These are phyloP conservation scores for Palythoa grandis DNA, from an alignment of 92 coral and sea anemone genomes.

Conservation along the genomic window DNA sequence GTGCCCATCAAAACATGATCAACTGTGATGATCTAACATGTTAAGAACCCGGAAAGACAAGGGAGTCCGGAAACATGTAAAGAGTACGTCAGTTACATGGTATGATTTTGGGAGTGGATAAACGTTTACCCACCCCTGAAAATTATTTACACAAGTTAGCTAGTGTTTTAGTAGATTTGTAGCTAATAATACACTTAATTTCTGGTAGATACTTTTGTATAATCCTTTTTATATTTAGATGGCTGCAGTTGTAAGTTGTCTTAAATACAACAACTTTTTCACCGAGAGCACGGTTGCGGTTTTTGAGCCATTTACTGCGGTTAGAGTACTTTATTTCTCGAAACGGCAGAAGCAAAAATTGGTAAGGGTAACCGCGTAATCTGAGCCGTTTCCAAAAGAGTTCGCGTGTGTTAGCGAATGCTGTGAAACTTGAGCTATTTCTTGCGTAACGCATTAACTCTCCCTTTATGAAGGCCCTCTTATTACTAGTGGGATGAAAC, in stretches of 20 bases:
- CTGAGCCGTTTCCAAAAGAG: conserved; percentile 55
- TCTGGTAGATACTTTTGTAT: conserved; percentile 7
- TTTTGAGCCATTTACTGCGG: conserved; percentile 32
- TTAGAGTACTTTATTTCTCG: conserved; percentile 36
- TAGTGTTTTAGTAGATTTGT: too few species aligned
- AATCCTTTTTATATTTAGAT: conserved; percentile 13
- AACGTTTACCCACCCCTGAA: too few species aligned
- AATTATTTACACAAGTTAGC: too few species aligned
- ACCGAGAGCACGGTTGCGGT: background rate
- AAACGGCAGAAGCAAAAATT: conserved; percentile 38
- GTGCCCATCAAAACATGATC: too few species aligned
- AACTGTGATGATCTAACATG: too few species aligned
- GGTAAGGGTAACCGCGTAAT: conserved; percentile 56
- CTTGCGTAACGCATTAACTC: conserved; percentile 19
- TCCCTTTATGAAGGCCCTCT: conserved; percentile 3
- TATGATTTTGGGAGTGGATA: too few species aligned
- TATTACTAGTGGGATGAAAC: conserved; percentile 26
- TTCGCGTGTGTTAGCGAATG: conserved; percentile 46
- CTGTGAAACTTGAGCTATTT: conserved; percentile 20
- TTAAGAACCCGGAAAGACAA: too few species aligned
- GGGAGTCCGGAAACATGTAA: too few species aligned
- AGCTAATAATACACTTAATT: background rate
- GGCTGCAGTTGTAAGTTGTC: conserved; percentile 23
- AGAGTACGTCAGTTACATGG: too few species aligned
- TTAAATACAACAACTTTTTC: conserved; percentile 11